Percentiles rank a stretch among this genome's conserved stretches.
Conservation (phyloP, 1,140 invertebrate genomes). For the Leptopilina clavipes region DNA sequence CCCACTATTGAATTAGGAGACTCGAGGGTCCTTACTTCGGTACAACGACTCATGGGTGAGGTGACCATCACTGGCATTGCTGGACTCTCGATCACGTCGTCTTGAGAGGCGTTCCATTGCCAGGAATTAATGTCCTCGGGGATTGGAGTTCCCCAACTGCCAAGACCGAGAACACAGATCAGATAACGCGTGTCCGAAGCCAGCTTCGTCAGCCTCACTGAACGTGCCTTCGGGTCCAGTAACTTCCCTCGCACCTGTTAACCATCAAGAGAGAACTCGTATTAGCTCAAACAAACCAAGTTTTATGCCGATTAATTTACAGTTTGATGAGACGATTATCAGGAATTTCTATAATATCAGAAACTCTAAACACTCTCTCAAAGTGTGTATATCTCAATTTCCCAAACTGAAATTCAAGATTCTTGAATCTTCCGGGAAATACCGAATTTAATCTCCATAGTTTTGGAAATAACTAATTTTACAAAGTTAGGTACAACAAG, state of each 20-base stretch:
- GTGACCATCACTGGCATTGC: slow-evolving; percentile 81
- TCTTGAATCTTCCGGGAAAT: slow-evolving; percentile 38
- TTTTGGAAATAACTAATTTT: no score
- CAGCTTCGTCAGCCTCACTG: slow-evolving; percentile 83
- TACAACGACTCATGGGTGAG: slow-evolving; percentile 83
- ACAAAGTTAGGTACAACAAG: no score
- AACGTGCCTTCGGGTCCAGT: slow-evolving; percentile 82
- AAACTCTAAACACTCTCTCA: no score
- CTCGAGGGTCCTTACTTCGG: slow-evolving; percentile 85
- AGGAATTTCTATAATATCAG: not conserved
- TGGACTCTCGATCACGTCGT: slow-evolving; percentile 74
- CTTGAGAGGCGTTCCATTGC: slow-evolving; percentile 74
- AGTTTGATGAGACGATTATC: slow-evolving; percentile 5
- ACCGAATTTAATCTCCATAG: no score
- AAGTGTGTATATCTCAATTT: not conserved
- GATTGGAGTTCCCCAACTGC: slow-evolving; percentile 78
- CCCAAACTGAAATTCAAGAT: not conserved
- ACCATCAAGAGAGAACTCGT: slow-evolving; percentile 29
- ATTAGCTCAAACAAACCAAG: not conserved
- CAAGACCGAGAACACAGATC: slow-evolving; percentile 90
- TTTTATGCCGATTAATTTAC: slow-evolving; percentile 34
- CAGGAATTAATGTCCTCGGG: slow-evolving; percentile 65
- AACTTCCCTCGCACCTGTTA: slow-evolving; percentile 83
- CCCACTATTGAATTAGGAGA: slow-evolving; percentile 79
- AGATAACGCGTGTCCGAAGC: slow-evolving; percentile 86